Base-by-base conservation (phyloP, 2,113 vertebrate genomes). In the Myrmophylax atrothorax region DNA sequence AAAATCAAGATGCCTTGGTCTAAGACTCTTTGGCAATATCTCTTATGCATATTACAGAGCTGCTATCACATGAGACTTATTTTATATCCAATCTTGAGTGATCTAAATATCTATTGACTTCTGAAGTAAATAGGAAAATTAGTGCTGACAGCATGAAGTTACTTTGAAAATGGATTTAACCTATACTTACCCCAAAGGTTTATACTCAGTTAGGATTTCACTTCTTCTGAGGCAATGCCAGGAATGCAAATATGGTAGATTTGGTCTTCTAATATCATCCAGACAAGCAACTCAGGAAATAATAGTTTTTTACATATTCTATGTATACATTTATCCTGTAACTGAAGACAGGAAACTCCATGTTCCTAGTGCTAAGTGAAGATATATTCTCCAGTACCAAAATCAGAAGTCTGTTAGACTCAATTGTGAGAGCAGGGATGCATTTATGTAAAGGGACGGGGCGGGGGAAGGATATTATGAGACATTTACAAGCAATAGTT, bases 161-260 rank as follows among this genome's bases (percentile, higher is more conserved):
- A 77, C 55, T 92, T n/a, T 84, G 84, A 81, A 69, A 95, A 81
- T 62, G 5, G 60, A 64, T 95, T 96, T 93, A 94, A 94, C 75
- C 63, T 96, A 26, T 70, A 84, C 37, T 79, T 92, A 55, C 38
- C 62, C 47, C 74, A 59, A 53, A 89, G 40, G 7, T 66, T 84
- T 76, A 70, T 68, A 52, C 29, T 35, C 13, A 0, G 62, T 33
- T 44, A 23, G 25, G 33, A 55, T 90, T 80, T 53, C 90, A 13
- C 37, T 59, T 72, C 40, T 82, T 89, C 44, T 3, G 7, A 83
- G 83, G 75, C 23, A 78, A 38, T 18, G 33, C n/a, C 47, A 84
- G 50, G 35, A 63, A 20, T 42, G 40, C 25, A 86, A 81, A 84
- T 72, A 79, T 31, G 10, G 75, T 12, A 72, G 47, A 72, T n/a